Evolutionary conservation across 2,888 invertebrate species (phyloP).

Genomic region (Drosophila macrospina): DNA sequence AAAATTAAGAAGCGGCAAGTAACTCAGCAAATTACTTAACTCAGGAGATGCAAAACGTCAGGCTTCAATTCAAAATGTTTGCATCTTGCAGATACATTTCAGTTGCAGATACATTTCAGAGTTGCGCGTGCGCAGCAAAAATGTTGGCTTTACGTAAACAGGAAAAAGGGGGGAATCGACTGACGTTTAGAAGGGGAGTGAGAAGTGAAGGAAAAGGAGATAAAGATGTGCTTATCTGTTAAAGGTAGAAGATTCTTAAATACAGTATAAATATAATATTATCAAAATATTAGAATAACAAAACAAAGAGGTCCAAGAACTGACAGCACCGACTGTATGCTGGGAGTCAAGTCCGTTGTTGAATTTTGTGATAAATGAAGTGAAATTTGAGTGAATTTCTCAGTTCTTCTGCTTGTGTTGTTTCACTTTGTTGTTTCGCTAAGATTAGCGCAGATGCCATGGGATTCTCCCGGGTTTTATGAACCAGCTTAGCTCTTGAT

Average conservation of each 20-base stretch:
- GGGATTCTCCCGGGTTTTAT: slow-evolving; percentile 22
- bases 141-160: not conserved
- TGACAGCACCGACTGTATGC: slow-evolving; percentile 5
- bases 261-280: not conserved
- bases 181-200: not conserved
- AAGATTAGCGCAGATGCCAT: not conserved
- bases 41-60: slow-evolving; percentile 11
- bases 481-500: slow-evolving; percentile 18
- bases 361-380: slow-evolving; percentile 63
- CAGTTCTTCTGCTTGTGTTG: slow-evolving; percentile 15
- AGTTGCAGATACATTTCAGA: slow-evolving; percentile 7
- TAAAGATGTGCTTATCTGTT: not conserved
- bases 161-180: not conserved
- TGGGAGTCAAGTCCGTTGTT: slow-evolving; percentile 42
- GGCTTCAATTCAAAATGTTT: not conserved
- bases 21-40: slow-evolving; percentile 33
- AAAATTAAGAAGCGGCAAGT: slow-evolving; percentile 58
- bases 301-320: not conserved
- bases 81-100: slow-evolving; percentile 31
- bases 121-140: slow-evolving; percentile 21
- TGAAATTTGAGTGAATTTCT: slow-evolving; percentile 62
- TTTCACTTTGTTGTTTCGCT: slow-evolving; percentile 9
- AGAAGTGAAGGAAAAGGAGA: not conserved
- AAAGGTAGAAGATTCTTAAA: not conserved
- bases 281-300: slow-evolving; percentile 2